A percentile compares a stretch with the other conserved stretches of the same genome.
Conservation (phyloP, 2,113 vertebrate species). For the Psilopsiagon aurifrons region DNA sequence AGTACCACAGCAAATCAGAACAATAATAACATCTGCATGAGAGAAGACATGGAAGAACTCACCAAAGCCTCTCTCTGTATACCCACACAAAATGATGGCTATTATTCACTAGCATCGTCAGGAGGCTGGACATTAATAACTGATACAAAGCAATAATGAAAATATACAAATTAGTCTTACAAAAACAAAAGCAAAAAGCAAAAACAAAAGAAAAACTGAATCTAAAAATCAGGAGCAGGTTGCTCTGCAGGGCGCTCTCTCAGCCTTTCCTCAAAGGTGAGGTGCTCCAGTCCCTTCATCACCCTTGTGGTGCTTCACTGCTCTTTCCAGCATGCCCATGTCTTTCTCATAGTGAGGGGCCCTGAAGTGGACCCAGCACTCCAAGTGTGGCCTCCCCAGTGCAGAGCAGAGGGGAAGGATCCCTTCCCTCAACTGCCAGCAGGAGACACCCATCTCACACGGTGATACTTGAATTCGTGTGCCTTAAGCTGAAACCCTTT, state of each 20-base stretch:
- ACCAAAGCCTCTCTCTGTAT: not conserved
- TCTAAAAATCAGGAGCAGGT: not conserved
- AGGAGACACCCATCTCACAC: not conserved
- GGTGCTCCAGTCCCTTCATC: not conserved
- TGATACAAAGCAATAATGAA: not conserved
- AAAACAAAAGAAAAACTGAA: too few relatives aligned
- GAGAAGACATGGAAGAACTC: not conserved
- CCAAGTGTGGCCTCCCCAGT: not conserved
- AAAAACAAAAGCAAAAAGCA: not conserved
- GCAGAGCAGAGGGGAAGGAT: not conserved
- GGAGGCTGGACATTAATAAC: not conserved
- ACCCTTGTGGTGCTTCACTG: not conserved
- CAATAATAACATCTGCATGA: not conserved
- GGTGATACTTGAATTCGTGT: not conserved
- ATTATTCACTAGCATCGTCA: fast-evolving
- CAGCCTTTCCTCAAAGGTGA: not conserved
- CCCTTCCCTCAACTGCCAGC: not conserved
- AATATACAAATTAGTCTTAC: not conserved
- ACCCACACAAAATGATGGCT: not conserved
- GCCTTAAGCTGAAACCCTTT: not conserved
- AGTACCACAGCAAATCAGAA: not conserved
- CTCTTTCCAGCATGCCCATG: not conserved
- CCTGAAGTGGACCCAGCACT: not conserved
- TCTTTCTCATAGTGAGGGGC: not conserved
- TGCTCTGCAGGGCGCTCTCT: not conserved